Conservation (phyloP, 2,113 vertebrate species). For the Anhinga anhinga region DNA sequence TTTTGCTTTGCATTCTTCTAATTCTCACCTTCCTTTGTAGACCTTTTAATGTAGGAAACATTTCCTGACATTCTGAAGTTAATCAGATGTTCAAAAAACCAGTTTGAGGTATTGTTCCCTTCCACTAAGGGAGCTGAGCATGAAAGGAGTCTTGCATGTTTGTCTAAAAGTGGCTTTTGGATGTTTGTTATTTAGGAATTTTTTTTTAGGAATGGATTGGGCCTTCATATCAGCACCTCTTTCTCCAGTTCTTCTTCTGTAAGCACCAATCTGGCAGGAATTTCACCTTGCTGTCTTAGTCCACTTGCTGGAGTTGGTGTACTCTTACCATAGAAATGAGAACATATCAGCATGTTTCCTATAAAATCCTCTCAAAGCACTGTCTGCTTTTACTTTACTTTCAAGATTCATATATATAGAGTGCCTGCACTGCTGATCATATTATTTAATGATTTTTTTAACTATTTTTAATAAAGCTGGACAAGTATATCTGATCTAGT, state of each 20-base stretch:
- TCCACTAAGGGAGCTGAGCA: background rate
- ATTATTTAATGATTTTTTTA: background rate
- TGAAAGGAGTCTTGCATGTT: background rate
- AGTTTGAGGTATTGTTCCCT: background rate
- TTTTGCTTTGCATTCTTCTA: conserved; percentile 28
- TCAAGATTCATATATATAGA: background rate
- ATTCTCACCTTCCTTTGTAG: conserved; percentile 13
- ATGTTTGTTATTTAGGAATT: background rate
- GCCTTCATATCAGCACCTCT: background rate
- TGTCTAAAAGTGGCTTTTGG: background rate
- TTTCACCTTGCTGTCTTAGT: background rate
- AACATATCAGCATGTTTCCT: background rate
- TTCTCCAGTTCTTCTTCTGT: background rate
- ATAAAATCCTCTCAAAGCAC: background rate
- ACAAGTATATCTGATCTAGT: background rate
- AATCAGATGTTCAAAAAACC: background rate
- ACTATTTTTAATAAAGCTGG: background rate
- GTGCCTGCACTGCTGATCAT: background rate
- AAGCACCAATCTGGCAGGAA: background rate
- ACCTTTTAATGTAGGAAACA: background rate
- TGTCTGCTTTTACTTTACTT: background rate
- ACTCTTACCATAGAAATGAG: background rate
- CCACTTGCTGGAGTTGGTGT: background rate
- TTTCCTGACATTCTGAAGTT: background rate
- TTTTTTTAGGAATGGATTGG: background rate